Percentiles rank a stretch among this genome's conserved stretches.
These are phyloP conservation scores for Acromyrmex heyeri DNA, from an alignment of 1,140 invertebrate genomes.

Conservation along the genomic window DNA sequence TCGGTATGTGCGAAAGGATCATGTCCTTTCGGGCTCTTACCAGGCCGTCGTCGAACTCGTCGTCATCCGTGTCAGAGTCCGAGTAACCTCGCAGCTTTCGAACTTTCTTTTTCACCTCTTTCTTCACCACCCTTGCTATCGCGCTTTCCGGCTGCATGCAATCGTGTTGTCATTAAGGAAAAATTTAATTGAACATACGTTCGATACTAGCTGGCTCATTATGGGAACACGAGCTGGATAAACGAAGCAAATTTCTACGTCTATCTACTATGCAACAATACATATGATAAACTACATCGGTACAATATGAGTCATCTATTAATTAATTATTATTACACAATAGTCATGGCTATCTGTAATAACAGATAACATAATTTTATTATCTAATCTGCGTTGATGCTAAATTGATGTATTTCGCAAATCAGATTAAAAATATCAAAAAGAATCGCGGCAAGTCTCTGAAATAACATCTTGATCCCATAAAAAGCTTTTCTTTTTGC, in stretches of 20 bases:
- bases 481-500: neutral
- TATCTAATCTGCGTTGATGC: slow-evolving; percentile 65
- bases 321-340: neutral
- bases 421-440: slow-evolving; percentile 32
- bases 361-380: slow-evolving; percentile 62
- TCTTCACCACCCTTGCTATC: slow-evolving; percentile 85
- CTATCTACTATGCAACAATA: neutral
- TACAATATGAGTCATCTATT: slow-evolving; percentile 24
- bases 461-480: slow-evolving; percentile 6
- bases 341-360: slow-evolving; percentile 11
- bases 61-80: slow-evolving; percentile 84
- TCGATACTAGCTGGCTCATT: slow-evolving; percentile 6
- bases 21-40: slow-evolving; percentile 77
- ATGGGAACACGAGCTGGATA: neutral
- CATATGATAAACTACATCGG: neutral
- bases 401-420: slow-evolving; percentile 36
- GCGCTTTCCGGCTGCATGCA: slow-evolving; percentile 85
- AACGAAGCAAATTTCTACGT: slow-evolving; percentile 19
- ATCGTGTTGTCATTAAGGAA: slow-evolving; percentile 63
- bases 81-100: slow-evolving; percentile 85
- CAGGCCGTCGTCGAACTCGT: slow-evolving; percentile 83
- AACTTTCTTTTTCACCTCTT: slow-evolving; percentile 86
- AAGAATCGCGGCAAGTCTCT: neutral
- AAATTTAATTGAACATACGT: slow-evolving; percentile 12
- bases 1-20: slow-evolving; percentile 26